Base-by-base conservation (phyloP, 2,888 invertebrate species). In the Cryptus viduatorius region DNA sequence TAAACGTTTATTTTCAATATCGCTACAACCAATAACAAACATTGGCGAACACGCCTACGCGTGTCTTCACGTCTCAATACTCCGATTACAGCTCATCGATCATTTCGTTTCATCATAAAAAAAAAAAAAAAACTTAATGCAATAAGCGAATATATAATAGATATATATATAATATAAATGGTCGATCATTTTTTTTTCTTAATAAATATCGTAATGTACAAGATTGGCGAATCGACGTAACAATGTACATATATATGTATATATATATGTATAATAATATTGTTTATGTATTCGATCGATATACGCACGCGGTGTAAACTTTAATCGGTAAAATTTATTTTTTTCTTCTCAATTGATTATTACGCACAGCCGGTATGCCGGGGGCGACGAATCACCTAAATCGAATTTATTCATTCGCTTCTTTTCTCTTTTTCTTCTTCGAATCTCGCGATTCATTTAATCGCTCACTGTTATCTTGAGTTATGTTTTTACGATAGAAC, bases 161-260 rank as follows among this genome's bases (percentile, higher is more conserved):
- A 80, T 69, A 81, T 81, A 87, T 37, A 87, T 37, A 37, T 37
- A 37, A 37, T 37, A 37, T 89, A 89, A 82, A 88, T 87, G 84
- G 78, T 88, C 83, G 79, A 85, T 88, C 73, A 46, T 75, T 68
- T n/a, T 72, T 71, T 87, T 69, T 85, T 84, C 87, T 87, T 90
- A 89, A 86, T 90, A 91, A 89, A 88, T 88, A 86, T 85, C 89
- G 86, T 89, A 88, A 90, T 89, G 76, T 89, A 88, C 87, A 86
- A 79, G 83, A 71, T 81, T 81, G 72, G 56, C 73, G 78, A 85
- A 84, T 85, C 79, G 80, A 88, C 82, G 50, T 89, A 87, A 88
- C 87, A 88, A 86, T 88, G 69, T 85, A 86, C 84, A 86, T 82
- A 86, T 79, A 84, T 82, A 85, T 73, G 61, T 86, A 76, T 83